A percentile compares a stretch with the other conserved stretches of the same genome.
phyloP scores from a whole-genome alignment of 2,888 invertebrate species.

The Chymomyza fuscimana region DNA sequence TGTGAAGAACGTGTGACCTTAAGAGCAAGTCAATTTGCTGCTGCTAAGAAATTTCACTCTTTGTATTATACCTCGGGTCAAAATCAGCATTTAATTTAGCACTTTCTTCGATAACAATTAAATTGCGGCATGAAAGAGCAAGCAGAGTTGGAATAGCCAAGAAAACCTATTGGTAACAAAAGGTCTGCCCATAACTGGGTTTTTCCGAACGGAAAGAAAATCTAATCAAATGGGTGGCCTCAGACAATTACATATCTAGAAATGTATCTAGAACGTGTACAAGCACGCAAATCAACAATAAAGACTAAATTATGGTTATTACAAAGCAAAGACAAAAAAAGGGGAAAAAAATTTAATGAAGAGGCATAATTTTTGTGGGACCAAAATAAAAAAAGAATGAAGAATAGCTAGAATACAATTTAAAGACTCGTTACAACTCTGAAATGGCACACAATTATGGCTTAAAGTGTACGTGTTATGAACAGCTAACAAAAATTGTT shows the following conservation, averaged over 20 bases:
- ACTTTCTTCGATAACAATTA: slow-evolving; percentile 43
- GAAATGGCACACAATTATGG: slow-evolving; percentile 47
- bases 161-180: background rate
- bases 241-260: background rate
- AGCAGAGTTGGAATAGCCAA: slow-evolving; percentile 16
- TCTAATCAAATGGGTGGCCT: slow-evolving; percentile 11
- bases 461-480: too few species aligned
- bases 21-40: background rate
- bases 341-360: background rate
- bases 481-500: background rate
- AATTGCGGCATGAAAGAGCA: slow-evolving; percentile 2
- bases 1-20: background rate
- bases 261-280: slow-evolving; percentile 51
- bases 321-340: slow-evolving; percentile 22
- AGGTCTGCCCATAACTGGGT: background rate
- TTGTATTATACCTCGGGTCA: background rate
- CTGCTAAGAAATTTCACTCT: background rate
- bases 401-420: background rate
- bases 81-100: slow-evolving; percentile 20
- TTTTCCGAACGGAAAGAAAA: slow-evolving; percentile 8
- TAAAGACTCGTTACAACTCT: background rate
- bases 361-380: background rate
- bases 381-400: background rate
- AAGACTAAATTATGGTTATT: slow-evolving; percentile 61
- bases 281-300: slow-evolving; percentile 40